These are phyloP conservation scores for Cherax destructor DNA, from an alignment of 1,140 invertebrate genomes.

Conservation along the genomic window DNA sequence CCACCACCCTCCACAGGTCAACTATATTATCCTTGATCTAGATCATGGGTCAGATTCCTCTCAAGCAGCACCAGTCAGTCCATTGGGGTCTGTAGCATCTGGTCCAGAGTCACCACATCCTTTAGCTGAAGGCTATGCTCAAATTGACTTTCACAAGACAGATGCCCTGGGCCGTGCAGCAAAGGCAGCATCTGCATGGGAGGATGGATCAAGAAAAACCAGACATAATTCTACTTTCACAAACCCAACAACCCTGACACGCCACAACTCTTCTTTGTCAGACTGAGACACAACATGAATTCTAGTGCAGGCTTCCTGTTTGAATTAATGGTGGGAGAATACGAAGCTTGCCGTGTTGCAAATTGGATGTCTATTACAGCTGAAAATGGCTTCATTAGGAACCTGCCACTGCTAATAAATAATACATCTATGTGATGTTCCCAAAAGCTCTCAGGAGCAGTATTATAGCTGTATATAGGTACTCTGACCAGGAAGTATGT, in stretches of 20 bases:
- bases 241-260: constrained; percentile 63
- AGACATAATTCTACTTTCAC: constrained; percentile 76
- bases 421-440: constrained; percentile 47
- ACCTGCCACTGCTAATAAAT: constrained; percentile 23
- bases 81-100: constrained; percentile 50
- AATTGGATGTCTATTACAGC: constrained; percentile 31
- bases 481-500: constrained; percentile 26
- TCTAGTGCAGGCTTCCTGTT: constrained; percentile 9
- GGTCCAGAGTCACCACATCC: constrained; percentile 65
- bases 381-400: constrained; percentile 38
- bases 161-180: constrained; percentile 82
- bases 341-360: neutral
- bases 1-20: constrained; percentile 77
- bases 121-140: constrained; percentile 87
- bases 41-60: constrained; percentile 75
- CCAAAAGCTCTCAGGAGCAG: constrained; percentile 44
- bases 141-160: constrained; percentile 95
- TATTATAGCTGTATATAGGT: constrained; percentile 42
- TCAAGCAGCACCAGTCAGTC: constrained; percentile 72
- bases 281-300: constrained; percentile 41
- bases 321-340: neutral
- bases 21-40: constrained; percentile 87
- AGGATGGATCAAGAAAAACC: constrained; percentile 75
- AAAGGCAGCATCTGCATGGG: constrained; percentile 70
- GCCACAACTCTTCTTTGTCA: constrained; percentile 71